These are phyloP conservation scores for Sweltsa coloradensis DNA, from an alignment of 1,140 invertebrate genomes.

Conservation along the genomic window DNA sequence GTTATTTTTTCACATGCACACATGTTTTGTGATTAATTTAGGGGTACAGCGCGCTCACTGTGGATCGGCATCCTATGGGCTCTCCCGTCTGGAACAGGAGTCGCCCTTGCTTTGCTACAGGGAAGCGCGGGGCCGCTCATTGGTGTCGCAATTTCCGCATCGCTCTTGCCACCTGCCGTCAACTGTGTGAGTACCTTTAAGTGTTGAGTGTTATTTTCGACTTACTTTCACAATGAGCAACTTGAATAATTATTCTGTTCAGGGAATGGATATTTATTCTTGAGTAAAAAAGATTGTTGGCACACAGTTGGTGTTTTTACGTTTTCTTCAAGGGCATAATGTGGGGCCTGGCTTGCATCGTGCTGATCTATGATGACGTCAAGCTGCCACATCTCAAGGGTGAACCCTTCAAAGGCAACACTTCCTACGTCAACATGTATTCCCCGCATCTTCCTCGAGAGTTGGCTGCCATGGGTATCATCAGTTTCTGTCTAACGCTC, in stretches of 20 bases:
- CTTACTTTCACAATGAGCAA: too few relatives aligned
- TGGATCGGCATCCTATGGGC: slow-evolving; percentile 64
- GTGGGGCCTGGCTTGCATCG: slow-evolving; percentile 62
- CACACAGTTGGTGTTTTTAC: slow-evolving; percentile 16
- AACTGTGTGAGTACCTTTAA: slow-evolving; percentile 61
- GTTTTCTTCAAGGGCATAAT: slow-evolving; percentile 71
- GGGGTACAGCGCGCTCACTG: slow-evolving; percentile 51
- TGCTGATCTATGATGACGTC: slow-evolving; percentile 47
- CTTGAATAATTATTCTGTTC: too few relatives aligned
- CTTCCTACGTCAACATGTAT: slow-evolving; percentile 49
- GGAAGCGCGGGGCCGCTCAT: slow-evolving; percentile 75
- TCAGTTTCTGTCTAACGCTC: slow-evolving; percentile 66
- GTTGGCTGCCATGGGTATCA: slow-evolving; percentile 61
- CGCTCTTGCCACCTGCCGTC: slow-evolving; percentile 72
- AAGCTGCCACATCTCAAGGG: slow-evolving; percentile 57
- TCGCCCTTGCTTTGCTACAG: slow-evolving; percentile 73
- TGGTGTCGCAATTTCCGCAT: slow-evolving; percentile 80
- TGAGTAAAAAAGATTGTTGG: too few relatives aligned
- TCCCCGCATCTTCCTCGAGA: slow-evolving; percentile 60
- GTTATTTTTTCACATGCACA: too few relatives aligned
- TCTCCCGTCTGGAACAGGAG: slow-evolving; percentile 58
- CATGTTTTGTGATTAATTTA: too few relatives aligned
- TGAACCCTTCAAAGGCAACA: slow-evolving; percentile 45
- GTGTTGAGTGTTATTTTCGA: not conserved
- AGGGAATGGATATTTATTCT: too few relatives aligned